phyloP scores from a whole-genome alignment of 2,797 vertebrate genomes.

The Alcedo atthis region DNA sequence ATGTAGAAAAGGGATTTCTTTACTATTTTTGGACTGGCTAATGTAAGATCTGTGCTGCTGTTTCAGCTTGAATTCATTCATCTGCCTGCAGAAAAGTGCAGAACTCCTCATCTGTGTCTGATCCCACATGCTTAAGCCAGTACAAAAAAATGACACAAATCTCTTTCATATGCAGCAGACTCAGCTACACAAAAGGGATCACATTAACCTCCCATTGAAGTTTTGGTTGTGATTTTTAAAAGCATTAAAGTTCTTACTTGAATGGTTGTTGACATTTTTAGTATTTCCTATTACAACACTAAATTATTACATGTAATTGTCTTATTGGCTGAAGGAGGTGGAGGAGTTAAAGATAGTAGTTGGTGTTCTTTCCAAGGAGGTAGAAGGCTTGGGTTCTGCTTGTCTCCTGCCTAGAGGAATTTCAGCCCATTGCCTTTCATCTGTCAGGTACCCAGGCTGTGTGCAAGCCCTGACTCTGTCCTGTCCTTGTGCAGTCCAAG shows the following conservation, averaged over 20 bases:
- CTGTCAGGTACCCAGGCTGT: neutral
- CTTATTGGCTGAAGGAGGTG: neutral
- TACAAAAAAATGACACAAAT: neutral
- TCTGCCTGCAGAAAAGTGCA: slow-evolving; percentile 1
- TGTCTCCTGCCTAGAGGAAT: neutral
- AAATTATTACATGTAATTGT: neutral
- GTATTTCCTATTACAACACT: neutral
- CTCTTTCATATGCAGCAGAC: neutral
- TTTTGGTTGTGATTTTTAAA: neutral
- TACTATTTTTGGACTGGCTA: slow-evolving; percentile 21
- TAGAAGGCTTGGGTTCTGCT: neutral
- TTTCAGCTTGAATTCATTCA: slow-evolving; percentile 34
- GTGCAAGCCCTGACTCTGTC: neutral
- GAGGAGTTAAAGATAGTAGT: neutral
- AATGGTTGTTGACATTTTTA: neutral
- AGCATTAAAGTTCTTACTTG: neutral
- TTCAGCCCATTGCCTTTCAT: neutral
- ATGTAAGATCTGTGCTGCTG: neutral
- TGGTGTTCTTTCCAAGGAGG: neutral
- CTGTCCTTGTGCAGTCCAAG: neutral
- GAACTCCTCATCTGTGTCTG: slow-evolving; percentile 6
- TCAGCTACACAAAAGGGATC: neutral
- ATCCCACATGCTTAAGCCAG: neutral
- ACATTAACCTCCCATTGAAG: neutral
- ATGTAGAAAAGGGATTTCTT: slow-evolving; percentile 35